These are phyloP conservation scores for Strix occidentalis DNA, from an alignment of 2,797 vertebrate species.

Conservation along the genomic window DNA sequence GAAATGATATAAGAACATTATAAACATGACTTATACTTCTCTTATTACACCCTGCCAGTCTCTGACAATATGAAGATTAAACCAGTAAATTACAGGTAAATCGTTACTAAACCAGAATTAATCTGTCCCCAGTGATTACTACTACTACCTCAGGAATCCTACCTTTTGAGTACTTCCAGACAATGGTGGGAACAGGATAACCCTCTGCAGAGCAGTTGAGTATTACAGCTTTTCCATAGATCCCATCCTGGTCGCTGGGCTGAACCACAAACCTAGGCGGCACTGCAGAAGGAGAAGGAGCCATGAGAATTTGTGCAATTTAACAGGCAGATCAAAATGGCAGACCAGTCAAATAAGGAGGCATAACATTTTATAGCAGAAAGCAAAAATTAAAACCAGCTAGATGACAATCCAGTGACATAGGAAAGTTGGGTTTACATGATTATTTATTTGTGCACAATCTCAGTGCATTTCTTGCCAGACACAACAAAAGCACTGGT, in stretches of 20 bases:
- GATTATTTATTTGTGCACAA: not conserved
- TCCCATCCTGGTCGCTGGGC: constrained; percentile 96
- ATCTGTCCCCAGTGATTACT: not conserved
- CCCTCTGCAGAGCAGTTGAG: constrained; percentile 98
- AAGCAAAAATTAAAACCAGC: not conserved
- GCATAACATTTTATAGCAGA: fast-evolving
- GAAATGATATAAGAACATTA: not conserved
- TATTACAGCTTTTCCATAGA: constrained; percentile 96
- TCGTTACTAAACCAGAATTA: not conserved
- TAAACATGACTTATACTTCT: not conserved
- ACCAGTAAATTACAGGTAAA: not conserved
- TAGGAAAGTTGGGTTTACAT: not conserved
- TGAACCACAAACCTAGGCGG: constrained; percentile 98
- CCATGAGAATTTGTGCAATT: not conserved
- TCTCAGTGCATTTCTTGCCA: not conserved
- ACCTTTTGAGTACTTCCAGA: constrained; percentile 99
- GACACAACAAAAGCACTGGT: not conserved
- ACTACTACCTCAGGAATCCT: not conserved
- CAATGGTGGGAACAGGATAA: constrained; percentile 95
- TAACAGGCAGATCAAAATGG: not conserved
- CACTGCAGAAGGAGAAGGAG: constrained; percentile 74
- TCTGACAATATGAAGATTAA: not conserved
- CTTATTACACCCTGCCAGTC: not conserved
- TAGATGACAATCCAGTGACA: not conserved
- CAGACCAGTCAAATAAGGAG: not conserved